phyloP scores from a whole-genome alignment of 1,140 invertebrate species.

The Ostrea denselamellosa region DNA sequence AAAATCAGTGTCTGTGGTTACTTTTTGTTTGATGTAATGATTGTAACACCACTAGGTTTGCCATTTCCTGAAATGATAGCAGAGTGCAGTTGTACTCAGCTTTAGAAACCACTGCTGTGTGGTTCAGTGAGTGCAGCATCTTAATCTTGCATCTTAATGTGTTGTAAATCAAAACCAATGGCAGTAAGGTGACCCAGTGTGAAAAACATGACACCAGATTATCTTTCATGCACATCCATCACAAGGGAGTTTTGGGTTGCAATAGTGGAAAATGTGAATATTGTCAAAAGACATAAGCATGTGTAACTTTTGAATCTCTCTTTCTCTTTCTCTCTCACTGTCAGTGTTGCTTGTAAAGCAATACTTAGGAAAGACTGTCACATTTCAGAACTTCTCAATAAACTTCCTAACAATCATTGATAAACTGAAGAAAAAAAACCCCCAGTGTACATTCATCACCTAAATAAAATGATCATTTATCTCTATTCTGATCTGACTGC shows the following conservation, averaged over 20 bases:
- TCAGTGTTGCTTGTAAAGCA: too few species aligned
- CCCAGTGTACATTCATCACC: neutral
- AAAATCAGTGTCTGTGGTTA: neutral
- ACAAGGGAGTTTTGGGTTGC: too few species aligned
- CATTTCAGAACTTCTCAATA: too few species aligned
- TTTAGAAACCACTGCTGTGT: neutral
- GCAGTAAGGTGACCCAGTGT: neutral
- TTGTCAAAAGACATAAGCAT: too few species aligned
- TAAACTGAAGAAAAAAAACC: too few species aligned
- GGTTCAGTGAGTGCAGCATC: neutral
- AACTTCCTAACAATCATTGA: too few species aligned
- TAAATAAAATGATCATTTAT: neutral
- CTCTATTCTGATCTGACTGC: neutral
- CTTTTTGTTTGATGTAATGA: neutral
- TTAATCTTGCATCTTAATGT: neutral
- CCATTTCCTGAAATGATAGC: neutral
- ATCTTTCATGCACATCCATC: neutral
- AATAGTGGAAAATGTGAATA: too few species aligned
- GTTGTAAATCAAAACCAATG: neutral
- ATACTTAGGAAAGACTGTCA: too few species aligned
- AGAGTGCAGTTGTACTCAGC: neutral
- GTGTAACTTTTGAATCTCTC: too few species aligned
- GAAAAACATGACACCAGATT: neutral
- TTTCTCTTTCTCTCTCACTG: too few species aligned
- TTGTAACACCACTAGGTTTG: neutral